Base-by-base conservation (phyloP, 2,888 invertebrate species). In the Eupithecia inturbata region DNA sequence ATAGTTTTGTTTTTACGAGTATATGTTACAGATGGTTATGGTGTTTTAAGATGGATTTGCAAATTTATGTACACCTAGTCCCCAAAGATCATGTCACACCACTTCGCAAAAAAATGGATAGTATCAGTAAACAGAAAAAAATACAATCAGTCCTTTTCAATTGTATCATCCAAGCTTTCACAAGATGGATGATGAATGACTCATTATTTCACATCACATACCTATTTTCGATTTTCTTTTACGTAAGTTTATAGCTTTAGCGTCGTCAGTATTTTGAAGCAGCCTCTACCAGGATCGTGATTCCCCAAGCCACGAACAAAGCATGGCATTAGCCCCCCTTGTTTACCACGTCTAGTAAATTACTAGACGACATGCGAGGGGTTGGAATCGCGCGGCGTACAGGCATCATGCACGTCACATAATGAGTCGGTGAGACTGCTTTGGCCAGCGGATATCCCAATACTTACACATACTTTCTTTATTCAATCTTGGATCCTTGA, bases 401-500 rank as follows among this genome's bases (percentile, higher is more conserved):
- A 74, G 77, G 69, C 75, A 75, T 79, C 77, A 80, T 80, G 57
- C 80, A 72, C 79, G 79, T 82, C 84, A 82, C 83, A 86, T 85
- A 85, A 82, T 84, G 82, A 84, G 85, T 81, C 80, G 80, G 81
- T 76, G 73, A 73, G 78, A 83, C 85, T 82, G 82, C 82, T 87
- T 86, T 85, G 83, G 83, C 84, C 82, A 83, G 82, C 89, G 91
- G 89, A 91, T 85, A 87, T 91, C 89, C 89, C 85, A 84, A 84
- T 83, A 36, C 63, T 84, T 84, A 82, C 81, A 79, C 10, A 84
- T 83, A 19, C 28, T 28, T 22, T 53, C 12, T 3, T 0, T 53
- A 57, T 12, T 14, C 57, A 26, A 26, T 4, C 22, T 57, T 26
- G 26, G 57, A 57, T 57, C 57, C 22, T 9, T 49, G 41, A 45